These are phyloP conservation scores for Nebria ingens DNA, from an alignment of 1,140 invertebrate genomes.

Conservation along the genomic window DNA sequence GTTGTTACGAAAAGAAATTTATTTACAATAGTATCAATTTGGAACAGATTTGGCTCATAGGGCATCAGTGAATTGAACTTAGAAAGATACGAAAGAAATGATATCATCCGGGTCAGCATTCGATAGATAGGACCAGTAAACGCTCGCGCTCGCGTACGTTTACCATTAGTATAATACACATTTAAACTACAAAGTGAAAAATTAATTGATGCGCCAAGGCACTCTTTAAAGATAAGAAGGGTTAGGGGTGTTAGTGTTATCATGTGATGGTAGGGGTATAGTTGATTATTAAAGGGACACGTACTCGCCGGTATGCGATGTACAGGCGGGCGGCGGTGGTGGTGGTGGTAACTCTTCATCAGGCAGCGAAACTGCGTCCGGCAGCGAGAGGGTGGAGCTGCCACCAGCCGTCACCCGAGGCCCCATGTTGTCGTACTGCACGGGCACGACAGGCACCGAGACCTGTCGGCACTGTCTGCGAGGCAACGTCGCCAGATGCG, in stretches of 20 bases:
- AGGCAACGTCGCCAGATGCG: slow-evolving; percentile 36
- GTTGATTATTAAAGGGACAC: slow-evolving; percentile 4
- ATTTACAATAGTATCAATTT: no score
- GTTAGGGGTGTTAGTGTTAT: no score
- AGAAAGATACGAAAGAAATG: no score
- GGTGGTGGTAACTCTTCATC: slow-evolving; percentile 39
- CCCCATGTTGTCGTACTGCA: slow-evolving; percentile 81
- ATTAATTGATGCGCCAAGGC: slow-evolving; percentile 9
- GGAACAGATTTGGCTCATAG: no score
- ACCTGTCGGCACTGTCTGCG: slow-evolving; percentile 26
- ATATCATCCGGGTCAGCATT: not conserved
- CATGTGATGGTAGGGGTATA: not conserved
- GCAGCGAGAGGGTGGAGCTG: slow-evolving; percentile 68
- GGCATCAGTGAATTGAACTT: no score
- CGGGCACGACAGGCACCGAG: slow-evolving; percentile 28
- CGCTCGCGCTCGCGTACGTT: not conserved
- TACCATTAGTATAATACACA: no score
- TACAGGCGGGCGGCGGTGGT: slow-evolving; percentile 36
- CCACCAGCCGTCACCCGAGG: slow-evolving; percentile 73
- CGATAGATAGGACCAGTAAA: not conserved
- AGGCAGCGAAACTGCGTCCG: slow-evolving; percentile 43
- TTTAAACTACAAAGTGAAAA: slow-evolving; percentile 9
- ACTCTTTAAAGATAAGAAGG: slow-evolving; percentile 9
- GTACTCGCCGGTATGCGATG: not conserved
- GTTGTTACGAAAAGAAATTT: no score